phyloP scores from a whole-genome alignment of 1,140 invertebrate species.

The Tetramorium simillimum region DNA sequence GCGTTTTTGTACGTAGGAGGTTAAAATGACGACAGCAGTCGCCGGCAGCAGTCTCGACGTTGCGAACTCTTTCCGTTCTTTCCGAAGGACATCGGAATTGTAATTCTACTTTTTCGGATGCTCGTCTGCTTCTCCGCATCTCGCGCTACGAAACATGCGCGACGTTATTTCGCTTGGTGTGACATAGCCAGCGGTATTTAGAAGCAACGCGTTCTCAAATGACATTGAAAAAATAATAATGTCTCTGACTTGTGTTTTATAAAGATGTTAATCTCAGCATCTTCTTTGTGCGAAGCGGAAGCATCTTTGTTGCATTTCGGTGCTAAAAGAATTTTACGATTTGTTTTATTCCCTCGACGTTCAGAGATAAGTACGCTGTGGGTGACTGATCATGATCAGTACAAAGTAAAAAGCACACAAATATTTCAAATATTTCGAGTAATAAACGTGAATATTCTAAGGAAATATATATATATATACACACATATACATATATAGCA shows the following conservation, averaged over 20 bases:
- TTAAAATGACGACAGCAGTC: slow-evolving; percentile 12
- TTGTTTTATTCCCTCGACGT: not conserved
- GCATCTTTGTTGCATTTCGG: not conserved
- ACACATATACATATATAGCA: too few relatives aligned
- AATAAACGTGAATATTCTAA: not conserved
- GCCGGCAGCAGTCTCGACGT: slow-evolving; percentile 6
- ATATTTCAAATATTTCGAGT: not conserved
- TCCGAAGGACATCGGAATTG: slow-evolving; percentile 38
- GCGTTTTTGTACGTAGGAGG: slow-evolving; percentile 14
- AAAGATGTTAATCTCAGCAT: not conserved
- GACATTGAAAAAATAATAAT: slow-evolving; percentile 1
- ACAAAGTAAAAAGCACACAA: not conserved
- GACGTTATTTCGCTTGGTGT: slow-evolving; percentile 21
- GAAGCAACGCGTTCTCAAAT: not conserved
- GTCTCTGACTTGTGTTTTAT: not conserved
- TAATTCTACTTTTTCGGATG: slow-evolving; percentile 36
- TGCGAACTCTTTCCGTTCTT: slow-evolving; percentile 1
- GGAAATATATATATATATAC: not conserved
- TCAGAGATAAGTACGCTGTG: not conserved
- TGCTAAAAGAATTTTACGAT: slow-evolving; percentile 9
- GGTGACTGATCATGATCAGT: not conserved
- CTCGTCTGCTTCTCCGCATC: not conserved
- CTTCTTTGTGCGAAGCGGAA: not conserved
- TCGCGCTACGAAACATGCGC: not conserved
- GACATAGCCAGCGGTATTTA: slow-evolving; percentile 1